A percentile compares a stretch with the other conserved stretches of the same genome.
Conservation (phyloP, 2,888 invertebrate genomes). For the Xanthia togata region DNA sequence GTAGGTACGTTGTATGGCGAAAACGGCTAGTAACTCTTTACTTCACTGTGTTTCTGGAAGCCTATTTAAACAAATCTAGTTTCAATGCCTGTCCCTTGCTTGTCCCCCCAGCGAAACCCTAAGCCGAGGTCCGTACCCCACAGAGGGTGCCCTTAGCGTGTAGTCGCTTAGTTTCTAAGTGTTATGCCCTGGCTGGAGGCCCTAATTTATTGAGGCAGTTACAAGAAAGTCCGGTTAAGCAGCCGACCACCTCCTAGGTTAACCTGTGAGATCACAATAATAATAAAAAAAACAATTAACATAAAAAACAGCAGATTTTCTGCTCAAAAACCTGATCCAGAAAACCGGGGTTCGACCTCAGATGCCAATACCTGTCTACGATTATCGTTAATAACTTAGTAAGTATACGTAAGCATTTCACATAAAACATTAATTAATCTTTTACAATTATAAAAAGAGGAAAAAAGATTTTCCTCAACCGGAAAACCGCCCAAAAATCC, state of each 20-base stretch:
- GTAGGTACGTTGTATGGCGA: neutral
- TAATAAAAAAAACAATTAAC: no score
- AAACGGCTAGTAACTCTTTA: neutral
- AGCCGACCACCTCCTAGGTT: no score
- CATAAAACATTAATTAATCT: neutral
- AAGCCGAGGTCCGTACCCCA: no score
- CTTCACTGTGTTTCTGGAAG: neutral
- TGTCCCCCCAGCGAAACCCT: no score
- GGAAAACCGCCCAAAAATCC: slow-evolving; percentile 13
- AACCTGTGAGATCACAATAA: no score
- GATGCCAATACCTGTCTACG: neutral
- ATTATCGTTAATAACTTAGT: neutral
- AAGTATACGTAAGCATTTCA: neutral
- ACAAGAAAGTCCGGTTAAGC: no score
- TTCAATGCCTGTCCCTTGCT: neutral
- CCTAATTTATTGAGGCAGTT: no score
- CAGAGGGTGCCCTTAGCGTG: no score
- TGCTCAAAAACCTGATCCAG: neutral
- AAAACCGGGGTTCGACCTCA: neutral
- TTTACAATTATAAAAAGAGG: slow-evolving; percentile 1
- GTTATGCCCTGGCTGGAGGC: no score
- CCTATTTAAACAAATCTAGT: neutral
- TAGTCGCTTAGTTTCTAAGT: no score
- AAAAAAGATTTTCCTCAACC: slow-evolving; percentile 6
- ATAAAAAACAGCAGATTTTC: neutral